These are phyloP conservation scores for Passer domesticus DNA, from an alignment of 2,113 vertebrate species.

Conservation along the genomic window DNA sequence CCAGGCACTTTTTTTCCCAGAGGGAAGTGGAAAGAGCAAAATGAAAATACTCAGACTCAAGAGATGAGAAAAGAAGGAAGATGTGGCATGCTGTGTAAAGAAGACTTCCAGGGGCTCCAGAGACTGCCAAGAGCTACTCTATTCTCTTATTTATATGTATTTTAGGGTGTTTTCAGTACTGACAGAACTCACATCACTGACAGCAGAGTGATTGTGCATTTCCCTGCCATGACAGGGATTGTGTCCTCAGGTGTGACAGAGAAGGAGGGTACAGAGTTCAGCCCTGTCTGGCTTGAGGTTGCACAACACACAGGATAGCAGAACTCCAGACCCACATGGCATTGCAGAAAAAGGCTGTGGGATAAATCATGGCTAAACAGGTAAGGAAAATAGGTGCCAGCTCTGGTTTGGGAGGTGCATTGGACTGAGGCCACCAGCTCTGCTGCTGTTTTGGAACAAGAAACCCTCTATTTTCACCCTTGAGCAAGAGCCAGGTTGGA, in stretches of 20 bases:
- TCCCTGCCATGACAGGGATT: fast-evolving
- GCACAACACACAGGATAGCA: background rate
- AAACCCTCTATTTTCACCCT: background rate
- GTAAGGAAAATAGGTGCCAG: background rate
- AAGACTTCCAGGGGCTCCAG: background rate
- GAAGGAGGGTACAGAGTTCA: background rate
- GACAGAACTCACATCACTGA: background rate
- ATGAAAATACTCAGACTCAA: background rate
- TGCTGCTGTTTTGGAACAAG: conserved; percentile 4
- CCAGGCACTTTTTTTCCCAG: background rate
- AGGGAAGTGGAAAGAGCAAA: background rate
- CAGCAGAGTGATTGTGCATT: background rate
- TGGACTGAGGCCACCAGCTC: background rate
- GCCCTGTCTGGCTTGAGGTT: background rate
- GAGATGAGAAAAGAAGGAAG: background rate
- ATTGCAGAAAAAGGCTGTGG: background rate
- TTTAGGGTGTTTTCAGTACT: background rate
- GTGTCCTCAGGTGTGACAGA: background rate
- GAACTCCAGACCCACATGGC: background rate
- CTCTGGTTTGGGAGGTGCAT: background rate
- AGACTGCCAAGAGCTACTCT: background rate
- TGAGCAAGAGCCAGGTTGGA: background rate
- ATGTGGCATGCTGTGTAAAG: background rate
- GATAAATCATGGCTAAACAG: background rate
- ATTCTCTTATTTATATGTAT: fast-evolving